Base-by-base conservation (phyloP, 2,888 invertebrate genomes). In the Stenodema calcarata region DNA sequence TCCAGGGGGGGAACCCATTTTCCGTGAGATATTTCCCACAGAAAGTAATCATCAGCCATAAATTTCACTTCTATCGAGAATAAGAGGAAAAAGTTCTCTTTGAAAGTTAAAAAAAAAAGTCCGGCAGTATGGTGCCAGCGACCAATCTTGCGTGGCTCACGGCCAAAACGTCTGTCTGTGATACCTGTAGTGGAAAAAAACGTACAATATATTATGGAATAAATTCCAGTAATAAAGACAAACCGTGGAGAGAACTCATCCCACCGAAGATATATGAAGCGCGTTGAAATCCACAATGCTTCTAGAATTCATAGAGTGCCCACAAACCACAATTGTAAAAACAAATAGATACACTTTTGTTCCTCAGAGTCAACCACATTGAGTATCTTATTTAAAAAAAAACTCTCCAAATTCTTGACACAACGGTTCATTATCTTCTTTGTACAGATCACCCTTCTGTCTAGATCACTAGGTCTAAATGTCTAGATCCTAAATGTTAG, bases 11-110 rank as follows among this genome's bases (percentile, higher is more conserved):
- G 23, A 62, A 62, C 23, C 62, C 62, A 62, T 62, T 62, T 62
- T 62, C 62, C 62, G 62, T 62, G 62, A 62, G 62, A 62, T 62
- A 62, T 62, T 62, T 62, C 62, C 62, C 62, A 62, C 62, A 62
- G 18, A 62, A 62, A 62, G 62, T 62, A 62, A 62, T 62, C 62
- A 62, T 62, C 62, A 23, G 62, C 62, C 7, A 62, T 62, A 62
- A 62, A 62, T 62, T 62, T 23, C 12, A 11, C 0, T 23, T 62
- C 62, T 62, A 23, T 62, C 62, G 23, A n/a, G 62, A 62, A 62
- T 62, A 62, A 62, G 62, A 62, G 23, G 23, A 9, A 62, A 62
- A 23, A 62, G 62, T 23, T 62, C 18, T 6, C 62, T 62, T 62
- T 62, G 62, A 62, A 62, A 62, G 62, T 62, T 62, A 23, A 11